Base-by-base conservation (phyloP, 2,113 vertebrate genomes). In the cattle (Bos taurus) region DNA sequence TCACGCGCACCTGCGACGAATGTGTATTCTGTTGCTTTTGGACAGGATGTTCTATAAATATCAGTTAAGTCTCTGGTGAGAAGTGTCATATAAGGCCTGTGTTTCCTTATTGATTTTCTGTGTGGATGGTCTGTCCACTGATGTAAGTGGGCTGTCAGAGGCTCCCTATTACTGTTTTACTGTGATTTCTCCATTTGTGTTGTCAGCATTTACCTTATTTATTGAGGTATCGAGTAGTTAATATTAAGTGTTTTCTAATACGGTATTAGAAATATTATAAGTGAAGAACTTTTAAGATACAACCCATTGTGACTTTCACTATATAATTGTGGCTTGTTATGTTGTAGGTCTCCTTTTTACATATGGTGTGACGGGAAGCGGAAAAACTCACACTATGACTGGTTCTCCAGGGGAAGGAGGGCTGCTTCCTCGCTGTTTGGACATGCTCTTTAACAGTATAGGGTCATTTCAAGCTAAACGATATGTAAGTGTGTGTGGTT, bases 381-480 rank as follows among this genome's bases (percentile, higher is more conserved):
- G 99, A n/a, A 99, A 99, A 97, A 99, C 99, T 0, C 99, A 99
- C 97, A 99, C 99, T 15, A 99, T 99, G 99, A 99, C 99, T 0
- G 99, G 99, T 0, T 99, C 99, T 19, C 99, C 99, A 0, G 99
- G 99, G 1, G 99, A 99, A 0, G 99, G 99, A 59, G 99, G 99
- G 2, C 99, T 99, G 40, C 99, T 99, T 64, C 99, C 99, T 1
- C 99, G 99, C 0, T 99, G 99, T 50, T 98, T 99, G 26, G 99
- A 99, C 98, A 99, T 99, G 99, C 99, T 99, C 91, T 99, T 99
- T 95, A 99, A 99, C 98, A 99, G 99, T 95, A 99, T 99, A 16
- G 99, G 99, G 10, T 98, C 99, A 0, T 99, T 99, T 97, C 99
- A 99, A 98, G 99, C 99, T 87, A 99, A 99, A 97, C 98, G 99